These are phyloP conservation scores for Bombus pyrosoma DNA, from an alignment of 1,140 invertebrate species.

Conservation along the genomic window DNA sequence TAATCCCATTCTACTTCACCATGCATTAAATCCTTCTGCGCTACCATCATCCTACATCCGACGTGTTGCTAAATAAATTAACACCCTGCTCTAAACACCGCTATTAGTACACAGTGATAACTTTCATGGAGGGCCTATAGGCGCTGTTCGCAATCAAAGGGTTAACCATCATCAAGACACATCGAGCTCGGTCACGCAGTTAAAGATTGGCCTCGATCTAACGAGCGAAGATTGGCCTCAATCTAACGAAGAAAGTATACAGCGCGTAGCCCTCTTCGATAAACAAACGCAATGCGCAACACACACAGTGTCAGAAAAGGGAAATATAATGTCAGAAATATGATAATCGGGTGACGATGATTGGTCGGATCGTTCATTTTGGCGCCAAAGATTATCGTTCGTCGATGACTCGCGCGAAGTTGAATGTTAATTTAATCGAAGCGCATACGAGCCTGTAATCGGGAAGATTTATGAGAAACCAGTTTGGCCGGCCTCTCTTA, in stretches of 20 bases:
- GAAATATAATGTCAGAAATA: too few relatives aligned
- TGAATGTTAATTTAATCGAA: constrained; percentile 44
- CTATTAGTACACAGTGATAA: background rate
- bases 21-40: too few relatives aligned
- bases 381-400: constrained; percentile 8
- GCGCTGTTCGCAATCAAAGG: background rate
- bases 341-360: background rate
- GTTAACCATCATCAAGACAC: constrained; percentile 6
- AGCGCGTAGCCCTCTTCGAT: background rate
- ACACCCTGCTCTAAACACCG: too few relatives aligned
- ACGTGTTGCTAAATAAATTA: too few relatives aligned
- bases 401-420: background rate
- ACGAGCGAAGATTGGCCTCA: constrained; percentile 50
- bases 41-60: too few relatives aligned
- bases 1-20: background rate
- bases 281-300: background rate
- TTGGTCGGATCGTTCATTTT: background rate
- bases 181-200: background rate
- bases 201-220: constrained; percentile 50
- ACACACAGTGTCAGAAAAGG: background rate
- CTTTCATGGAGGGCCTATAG: background rate
- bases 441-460: constrained; percentile 26
- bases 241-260: constrained; percentile 50
- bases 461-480: constrained; percentile 48
- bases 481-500: constrained; percentile 26